Evolutionary conservation across 2,113 vertebrate species (phyloP), one percentile per base, ranked within the genome.

Genomic region (Meles meles): DNA sequence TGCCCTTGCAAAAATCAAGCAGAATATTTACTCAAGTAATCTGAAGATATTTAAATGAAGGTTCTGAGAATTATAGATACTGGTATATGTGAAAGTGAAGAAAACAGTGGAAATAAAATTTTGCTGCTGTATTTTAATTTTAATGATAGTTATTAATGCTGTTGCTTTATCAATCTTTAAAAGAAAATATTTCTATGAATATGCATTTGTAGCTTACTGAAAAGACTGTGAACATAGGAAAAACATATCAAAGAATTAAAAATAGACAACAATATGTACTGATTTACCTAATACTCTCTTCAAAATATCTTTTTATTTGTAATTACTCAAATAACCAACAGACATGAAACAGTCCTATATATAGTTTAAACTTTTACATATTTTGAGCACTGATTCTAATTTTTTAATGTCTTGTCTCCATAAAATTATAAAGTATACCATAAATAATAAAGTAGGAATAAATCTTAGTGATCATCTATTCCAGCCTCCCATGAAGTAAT

Each of bases 81-180:
- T 59, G 2, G 20, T 71, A 88, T 49, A 79, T 14, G 14, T 47
- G 15, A 95, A 93, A 90, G 12, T 65, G 57, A 76, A 77, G 65
- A 89, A 80, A 95, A 87, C 15, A 65, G 12, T 59, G 34, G 17
- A 81, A 92, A 77, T 88, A 85, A 77, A 90, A 74, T 52, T 85
- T 79, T 85, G 25, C 76, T 96, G 44, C 9, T 59, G n/a, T 83
- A 52, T 90, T 97, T 96, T 92, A 80, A 59, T 92, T 67, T 89
- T 96, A 96, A 96, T 91, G 69, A 88, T 92, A 77, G 71, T 88
- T 88, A 91, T 88, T 79, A 97, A 94, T 89, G 34, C 18, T 84
- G 55, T 63, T 92, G 7, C n/a, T 67, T 71, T 82, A 89, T 82
- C 52, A 90, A 23, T 77, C 37, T 92, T 77, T 92, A 87, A 86